These are phyloP conservation scores for Melanostigma gelatinosum DNA, from an alignment of 2,113 vertebrate species.

Conservation along the genomic window DNA sequence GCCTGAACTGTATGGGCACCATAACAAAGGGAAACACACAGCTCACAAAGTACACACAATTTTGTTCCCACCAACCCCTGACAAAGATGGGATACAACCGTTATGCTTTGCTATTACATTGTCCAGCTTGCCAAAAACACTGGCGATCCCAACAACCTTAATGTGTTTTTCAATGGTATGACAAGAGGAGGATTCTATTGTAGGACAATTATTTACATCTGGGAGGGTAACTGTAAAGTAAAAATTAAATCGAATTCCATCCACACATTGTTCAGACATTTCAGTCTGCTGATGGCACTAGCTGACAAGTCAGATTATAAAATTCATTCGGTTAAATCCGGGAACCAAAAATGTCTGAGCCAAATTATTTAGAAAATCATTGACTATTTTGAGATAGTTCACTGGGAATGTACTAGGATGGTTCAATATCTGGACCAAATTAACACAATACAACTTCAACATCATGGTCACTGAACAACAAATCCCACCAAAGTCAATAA, in stretches of 20 bases:
- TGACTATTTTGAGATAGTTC: background rate
- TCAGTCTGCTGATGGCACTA: background rate
- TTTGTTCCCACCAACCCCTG: conserved; percentile 57
- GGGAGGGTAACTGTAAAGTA: background rate
- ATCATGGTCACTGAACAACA: background rate
- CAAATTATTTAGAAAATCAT: background rate
- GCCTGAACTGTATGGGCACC: conserved; percentile 58
- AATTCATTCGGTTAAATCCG: background rate
- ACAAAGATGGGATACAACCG: conserved; percentile 41
- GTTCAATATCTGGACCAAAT: background rate
- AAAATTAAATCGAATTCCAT: background rate
- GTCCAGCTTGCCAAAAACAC: conserved; percentile 8
- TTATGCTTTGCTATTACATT: conserved; percentile 35
- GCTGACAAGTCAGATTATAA: background rate
- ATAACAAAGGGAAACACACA: conserved; percentile 59
- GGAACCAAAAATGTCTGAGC: background rate
- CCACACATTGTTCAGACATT: background rate
- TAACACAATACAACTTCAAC: background rate
- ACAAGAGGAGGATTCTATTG: background rate
- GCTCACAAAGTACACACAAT: conserved; percentile 39
- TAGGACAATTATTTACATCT: background rate
- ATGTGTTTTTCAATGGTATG: conserved; percentile 1
- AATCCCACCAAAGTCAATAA: background rate
- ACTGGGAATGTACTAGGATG: background rate
- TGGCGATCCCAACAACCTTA: background rate